Evolutionary conservation across 2,113 vertebrate species (phyloP), one percentile per base, ranked within the genome.

Genomic region (Phasianus colchicus): DNA sequence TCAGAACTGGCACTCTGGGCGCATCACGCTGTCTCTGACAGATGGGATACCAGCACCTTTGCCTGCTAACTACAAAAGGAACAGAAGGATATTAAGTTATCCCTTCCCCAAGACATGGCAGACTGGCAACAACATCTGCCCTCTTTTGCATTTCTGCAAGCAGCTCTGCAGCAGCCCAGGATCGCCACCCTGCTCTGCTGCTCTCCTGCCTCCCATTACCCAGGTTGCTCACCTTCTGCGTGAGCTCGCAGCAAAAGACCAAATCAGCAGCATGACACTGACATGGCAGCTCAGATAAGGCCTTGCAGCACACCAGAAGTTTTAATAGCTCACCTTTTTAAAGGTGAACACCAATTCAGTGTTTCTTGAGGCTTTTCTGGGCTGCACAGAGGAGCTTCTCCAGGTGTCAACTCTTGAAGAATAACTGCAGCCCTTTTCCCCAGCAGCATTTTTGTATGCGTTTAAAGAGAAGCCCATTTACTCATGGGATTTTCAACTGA

Each of bases 31-130:
- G 0, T 61, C 73, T 42, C 67, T 0, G 3, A 79, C 89, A 95
- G 91, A 94, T 88, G 91, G 91, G 89, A 79, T 14, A 89, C 67
- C 89, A 91, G 91, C 81, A 94, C 92, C 95, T 94, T 85, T 85
- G 86, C 84, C 78, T 91, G 83, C 74, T 91, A 72, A 89, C 87
- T 55, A 50, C 63, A 89, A 27, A 54, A 70, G 64, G 67, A 71
- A 81, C 92, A 95, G 92, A 95, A 95, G 92, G 76, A 74, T 1
- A 29, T 30, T 72, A 81, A 83, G 73, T 57, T 36, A 32, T 25
- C 83, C 80, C 80, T 32, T 92, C 60, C 50, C 42, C 7, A 2
- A 65, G 92, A 81, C 10, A 77, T 1, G 4, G 80, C 60, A 86
- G 65, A 63, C 81, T 92, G 84, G 87, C 81, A 92, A 75, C 66